Base-by-base conservation (phyloP, 2,888 invertebrate genomes). In the Synanthedon myopaeformis region DNA sequence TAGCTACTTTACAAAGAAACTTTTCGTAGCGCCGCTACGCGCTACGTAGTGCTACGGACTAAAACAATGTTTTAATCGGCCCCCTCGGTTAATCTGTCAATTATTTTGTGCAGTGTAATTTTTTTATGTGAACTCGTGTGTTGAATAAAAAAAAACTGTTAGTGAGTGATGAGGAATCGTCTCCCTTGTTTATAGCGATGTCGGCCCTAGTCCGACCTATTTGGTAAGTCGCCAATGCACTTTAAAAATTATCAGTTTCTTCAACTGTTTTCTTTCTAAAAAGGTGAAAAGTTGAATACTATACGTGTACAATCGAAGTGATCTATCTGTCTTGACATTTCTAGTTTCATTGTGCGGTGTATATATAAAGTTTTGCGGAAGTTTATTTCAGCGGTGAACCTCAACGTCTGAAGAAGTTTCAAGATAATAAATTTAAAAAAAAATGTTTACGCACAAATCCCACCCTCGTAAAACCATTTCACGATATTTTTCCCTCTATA, bases 391-490 rank as follows among this genome's bases (percentile, higher is more conserved):
- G 86, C 79, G 71, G 79, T 75, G 76, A 62, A 67, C 70, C 35
- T 66, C 71, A 59, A 64, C 80, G 69, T 69, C 72, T 66, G 65
- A 77, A 79, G 82, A 78, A 77, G 73, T 76, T 70, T 72, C 72
- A 76, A 77, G 76, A 76, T 61, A 64, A 62, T 35, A 35, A 35
- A 35, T 35, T 35, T 35, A 35, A 61, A 69, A 70, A 67, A 62
- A 66, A 70, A 69, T 74, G 78, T 79, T 76, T 69, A 77, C 80
- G 87, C 86, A 86, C 84, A 87, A 86, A 80, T 83, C 87, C 87
- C 87, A 87, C 86, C 83, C 79, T 81, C 76, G 78, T 83, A 87
- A 87, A 87, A 87, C 87, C 87, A 87, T 87, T 87, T 87, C 87
- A 87, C 87, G 76, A 82, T 79, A 84, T 83, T 13, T 17, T 49